phyloP scores from a whole-genome alignment of 2,888 invertebrate species.

The Flexamia atlantica region DNA sequence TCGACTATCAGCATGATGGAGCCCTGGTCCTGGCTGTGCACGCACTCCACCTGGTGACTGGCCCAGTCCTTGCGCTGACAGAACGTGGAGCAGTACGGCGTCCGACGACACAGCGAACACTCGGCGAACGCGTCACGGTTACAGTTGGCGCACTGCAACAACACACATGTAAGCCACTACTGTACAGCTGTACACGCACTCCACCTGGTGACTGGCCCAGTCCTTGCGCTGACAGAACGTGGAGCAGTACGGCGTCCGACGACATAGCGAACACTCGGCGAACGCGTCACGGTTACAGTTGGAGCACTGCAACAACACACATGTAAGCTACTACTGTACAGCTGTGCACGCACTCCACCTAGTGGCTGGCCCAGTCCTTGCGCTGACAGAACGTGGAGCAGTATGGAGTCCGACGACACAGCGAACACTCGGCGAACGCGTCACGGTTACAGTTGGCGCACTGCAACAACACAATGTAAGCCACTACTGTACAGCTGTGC shows the following conservation, averaged over 20 bases:
- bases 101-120: constrained; percentile 90
- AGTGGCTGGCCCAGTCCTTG: constrained; percentile 93
- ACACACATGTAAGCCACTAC: too few relatives aligned
- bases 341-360: constrained; percentile 90
- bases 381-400: constrained; percentile 94
- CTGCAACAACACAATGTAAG: too few relatives aligned
- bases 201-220: constrained; percentile 92
- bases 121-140: constrained; percentile 92
- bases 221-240: constrained; percentile 94
- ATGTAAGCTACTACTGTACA: too few relatives aligned
- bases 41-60: constrained; percentile 90
- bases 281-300: constrained; percentile 93
- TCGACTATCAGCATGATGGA: constrained; percentile 93
- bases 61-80: constrained; percentile 95
- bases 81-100: constrained; percentile 93
- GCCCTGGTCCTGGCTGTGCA: constrained; percentile 83
- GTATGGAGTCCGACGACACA: constrained; percentile 91
- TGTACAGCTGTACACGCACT: too few relatives aligned
- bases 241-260: constrained; percentile 92
- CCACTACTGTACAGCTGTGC: too few relatives aligned
- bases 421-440: constrained; percentile 91
- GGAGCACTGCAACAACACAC: constrained; percentile 86
- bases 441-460: constrained; percentile 94
- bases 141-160: constrained; percentile 91
- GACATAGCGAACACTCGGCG: constrained; percentile 91